Base-by-base conservation (phyloP, 2,888 invertebrate species). In the Amphipoea lucens region DNA sequence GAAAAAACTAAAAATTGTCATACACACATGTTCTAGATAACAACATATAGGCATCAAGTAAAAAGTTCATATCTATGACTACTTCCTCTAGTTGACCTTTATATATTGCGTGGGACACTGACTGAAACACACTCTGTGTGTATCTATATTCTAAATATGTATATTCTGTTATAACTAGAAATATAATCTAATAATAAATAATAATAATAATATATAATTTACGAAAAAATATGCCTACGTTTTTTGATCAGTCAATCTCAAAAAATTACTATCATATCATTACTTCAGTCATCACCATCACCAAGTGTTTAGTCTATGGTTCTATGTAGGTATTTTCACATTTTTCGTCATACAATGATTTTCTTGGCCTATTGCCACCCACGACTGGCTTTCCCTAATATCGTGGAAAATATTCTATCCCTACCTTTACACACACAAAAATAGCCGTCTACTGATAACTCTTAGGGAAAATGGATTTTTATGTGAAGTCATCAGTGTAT, bases 1-100 rank as follows among this genome's bases (percentile, higher is more conserved):
- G n/a, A 17, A 75, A 48, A 69, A 36, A 51, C 2, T 67, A 17
- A 63, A 70, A 62, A 40, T 65, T 45, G 36, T 17, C 42, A 45
- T 17, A 45, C 42, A 54, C 54, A 42, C 9, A 63, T 45, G n/a
- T 36, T 42, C 20, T 40, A 20, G n/a, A 20, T 68, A 71, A 54
- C 51, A 71, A 70, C 20, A 17, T 63, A 73, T 42, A 83, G 54
- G 67, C 40, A 72, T 74, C 57, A 85, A 65, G 29, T 54, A 66
- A 20, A 69, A 66, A 54, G 45, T 66, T 66, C 72, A 76, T 83
- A 69, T 74, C 68, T 65, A 68, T 66, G 54, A 65, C 51, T 69
- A 81, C 51, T 81, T 83, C 75, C 82, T 86, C 42, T 69, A 54
- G 42, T 45, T 74, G 74, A 85, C 86, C 75, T 85, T 85, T 76